A percentile compares a stretch with the other conserved stretches of the same genome.
phyloP scores from a whole-genome alignment of 1,140 invertebrate genomes.

The Venustaconcha ellipsiformis region DNA sequence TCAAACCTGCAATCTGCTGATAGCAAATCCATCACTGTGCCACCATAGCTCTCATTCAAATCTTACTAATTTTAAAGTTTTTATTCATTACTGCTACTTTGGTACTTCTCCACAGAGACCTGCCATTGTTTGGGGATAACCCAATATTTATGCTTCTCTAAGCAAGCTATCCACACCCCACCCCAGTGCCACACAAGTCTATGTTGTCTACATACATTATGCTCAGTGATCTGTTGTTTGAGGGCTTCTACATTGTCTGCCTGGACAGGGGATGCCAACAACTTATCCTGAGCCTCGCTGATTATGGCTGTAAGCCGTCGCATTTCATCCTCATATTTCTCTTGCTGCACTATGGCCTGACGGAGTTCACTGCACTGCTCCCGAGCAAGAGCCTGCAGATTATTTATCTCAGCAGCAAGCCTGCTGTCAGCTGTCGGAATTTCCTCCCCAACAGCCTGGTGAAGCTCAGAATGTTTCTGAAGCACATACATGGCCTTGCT shows the following conservation, averaged over 20 bases:
- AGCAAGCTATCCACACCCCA: too few relatives aligned
- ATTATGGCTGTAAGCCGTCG: slow-evolving; percentile 76
- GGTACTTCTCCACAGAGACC: too few relatives aligned
- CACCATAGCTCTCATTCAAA: too few relatives aligned
- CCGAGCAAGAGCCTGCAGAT: slow-evolving; percentile 51
- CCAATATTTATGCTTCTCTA: too few relatives aligned
- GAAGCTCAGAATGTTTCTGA: slow-evolving; percentile 41
- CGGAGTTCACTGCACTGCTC: slow-evolving; percentile 68
- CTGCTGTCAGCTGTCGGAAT: slow-evolving; percentile 31
- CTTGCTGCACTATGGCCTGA: slow-evolving; percentile 83
- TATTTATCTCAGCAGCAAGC: slow-evolving; percentile 48
- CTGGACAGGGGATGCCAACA: slow-evolving; percentile 81
- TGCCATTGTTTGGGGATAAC: too few relatives aligned
- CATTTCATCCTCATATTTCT: slow-evolving; percentile 57
- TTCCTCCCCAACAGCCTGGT: slow-evolving; percentile 33
- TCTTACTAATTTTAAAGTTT: too few relatives aligned
- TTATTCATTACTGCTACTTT: too few relatives aligned
- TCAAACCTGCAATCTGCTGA: too few relatives aligned
- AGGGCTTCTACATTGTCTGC: slow-evolving; percentile 84
- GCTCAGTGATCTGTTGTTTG: slow-evolving; percentile 85
- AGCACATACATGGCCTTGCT: slow-evolving; percentile 49
- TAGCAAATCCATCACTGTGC: too few relatives aligned
- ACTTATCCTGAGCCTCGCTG: slow-evolving; percentile 89
- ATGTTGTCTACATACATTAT: slow-evolving; percentile 83
- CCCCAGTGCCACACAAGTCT: too few relatives aligned